phyloP scores from a whole-genome alignment of 2,888 invertebrate species.

The Linnaemya tessellans region DNA sequence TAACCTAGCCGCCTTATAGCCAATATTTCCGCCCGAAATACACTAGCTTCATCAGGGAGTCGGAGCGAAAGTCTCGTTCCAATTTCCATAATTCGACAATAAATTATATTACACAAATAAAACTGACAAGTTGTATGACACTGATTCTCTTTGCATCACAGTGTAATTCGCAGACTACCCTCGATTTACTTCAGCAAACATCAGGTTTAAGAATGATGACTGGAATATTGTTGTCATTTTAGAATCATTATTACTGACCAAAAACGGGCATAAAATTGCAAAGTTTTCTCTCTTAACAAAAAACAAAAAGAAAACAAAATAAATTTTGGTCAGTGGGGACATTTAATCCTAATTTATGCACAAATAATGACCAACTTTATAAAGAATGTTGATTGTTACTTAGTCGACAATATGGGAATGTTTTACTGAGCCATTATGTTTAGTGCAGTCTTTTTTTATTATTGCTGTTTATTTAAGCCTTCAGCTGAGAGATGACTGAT shows the following conservation, averaged over 20 bases:
- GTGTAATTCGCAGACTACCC: not conserved
- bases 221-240: no score
- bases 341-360: constrained; percentile 71
- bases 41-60: no score
- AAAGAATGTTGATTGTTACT: constrained; percentile 50
- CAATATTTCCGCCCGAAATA: no score
- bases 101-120: no score
- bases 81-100: no score
- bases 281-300: not conserved
- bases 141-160: no score
- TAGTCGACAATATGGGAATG: constrained; percentile 38
- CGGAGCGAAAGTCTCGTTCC: no score
- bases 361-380: constrained; percentile 68
- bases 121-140: no score
- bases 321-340: constrained; percentile 50
- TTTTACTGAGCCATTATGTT: constrained; percentile 38
- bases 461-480: not conserved
- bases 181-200: not conserved
- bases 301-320: constrained; percentile 6
- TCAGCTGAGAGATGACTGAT: not conserved
- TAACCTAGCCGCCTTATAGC: no score
- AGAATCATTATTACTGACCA: constrained; percentile 63
- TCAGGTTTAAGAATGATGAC: not conserved
- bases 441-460: constrained; percentile 18
- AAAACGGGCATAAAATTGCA: constrained; percentile 62